Evolutionary conservation across 2,797 vertebrate species (phyloP).

Genomic region (Manis crassicaudata): DNA sequence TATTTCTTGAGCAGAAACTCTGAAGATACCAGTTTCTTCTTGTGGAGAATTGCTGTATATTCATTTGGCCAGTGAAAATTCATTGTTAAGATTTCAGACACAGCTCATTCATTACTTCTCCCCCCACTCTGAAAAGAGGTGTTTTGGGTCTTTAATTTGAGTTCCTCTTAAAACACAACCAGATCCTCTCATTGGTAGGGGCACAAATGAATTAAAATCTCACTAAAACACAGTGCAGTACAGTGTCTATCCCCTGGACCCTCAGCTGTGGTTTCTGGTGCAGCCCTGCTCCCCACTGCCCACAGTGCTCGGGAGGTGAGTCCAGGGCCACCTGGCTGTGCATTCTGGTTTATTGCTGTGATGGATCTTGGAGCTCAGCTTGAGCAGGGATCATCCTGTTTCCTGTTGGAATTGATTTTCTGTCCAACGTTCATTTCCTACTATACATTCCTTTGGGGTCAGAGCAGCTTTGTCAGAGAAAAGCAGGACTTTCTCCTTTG

Average conservation of each 20-base stretch:
- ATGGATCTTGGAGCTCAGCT: slow-evolving; percentile 66
- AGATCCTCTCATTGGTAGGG: not conserved
- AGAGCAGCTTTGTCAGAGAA: slow-evolving; percentile 68
- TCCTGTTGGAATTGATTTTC: slow-evolving; percentile 71
- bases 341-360: slow-evolving; percentile 36
- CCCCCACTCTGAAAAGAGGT: not conserved
- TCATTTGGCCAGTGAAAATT: not conserved
- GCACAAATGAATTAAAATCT: not conserved
- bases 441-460: slow-evolving; percentile 43
- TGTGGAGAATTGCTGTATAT: not conserved
- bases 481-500: slow-evolving; percentile 59
- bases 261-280: not conserved
- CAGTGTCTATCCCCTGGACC: accelerated
- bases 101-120: not conserved
- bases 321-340: not conserved
- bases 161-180: not conserved
- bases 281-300: accelerated
- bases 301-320: not conserved
- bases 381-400: slow-evolving; percentile 63
- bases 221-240: no score
- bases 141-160: not conserved
- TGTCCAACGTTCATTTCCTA: slow-evolving; percentile 69
- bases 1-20: not conserved
- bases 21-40: not conserved
- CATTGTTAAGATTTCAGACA: not conserved